Base-by-base conservation (phyloP, 2,113 vertebrate species). In the Notarius lentiginosus region DNA sequence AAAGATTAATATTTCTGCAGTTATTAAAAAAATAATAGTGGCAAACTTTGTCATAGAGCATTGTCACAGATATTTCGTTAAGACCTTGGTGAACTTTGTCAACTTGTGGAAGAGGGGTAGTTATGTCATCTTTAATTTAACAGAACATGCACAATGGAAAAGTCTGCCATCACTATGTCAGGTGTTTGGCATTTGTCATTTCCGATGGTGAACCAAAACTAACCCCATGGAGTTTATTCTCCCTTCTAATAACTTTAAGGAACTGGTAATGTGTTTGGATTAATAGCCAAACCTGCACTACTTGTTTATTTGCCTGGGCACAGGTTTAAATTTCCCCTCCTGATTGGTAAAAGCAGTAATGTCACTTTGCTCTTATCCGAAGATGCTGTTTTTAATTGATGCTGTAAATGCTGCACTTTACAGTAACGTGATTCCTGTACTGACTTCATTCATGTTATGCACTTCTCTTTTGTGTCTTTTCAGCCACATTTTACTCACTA, bases 401-500 rank as follows among this genome's bases (percentile, higher is more conserved):
- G 79, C 30, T 81, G 27, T 61, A 22, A 80, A 20, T 60, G 55
- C 55, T 80, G 79, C 55, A 60, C 79, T 81, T 81, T 61, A 61
- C 30, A 61, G 27, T 81, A 61, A 61, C 22, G 30, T 41, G 91
- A 82, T 89, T 82, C 63, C 90, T 92, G 92, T 91, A 91, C 88
- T 89, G 87, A 90, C 79, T 82, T 88, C 88, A 90, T 89, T 90
- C 66, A 70, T 89, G 90, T 92, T 93, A 91, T 91, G 91, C 49
- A 88, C 90, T 89, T 89, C 91, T 90, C 84, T 88, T 91, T 83
- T 79, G 89, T 90, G 86, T 89, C 24, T 65, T 88, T 82, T 89
- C 91, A 90, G 89, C 87, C 88, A 85, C 70, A 87, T 92, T 94
- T 94, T 91, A 93, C 86, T 79, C 10, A 22, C 82, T 60, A 91